Evolutionary conservation across 2,888 invertebrate species (phyloP), one percentile per base, ranked within the genome.

Genomic region (Chorisops tibialis): DNA sequence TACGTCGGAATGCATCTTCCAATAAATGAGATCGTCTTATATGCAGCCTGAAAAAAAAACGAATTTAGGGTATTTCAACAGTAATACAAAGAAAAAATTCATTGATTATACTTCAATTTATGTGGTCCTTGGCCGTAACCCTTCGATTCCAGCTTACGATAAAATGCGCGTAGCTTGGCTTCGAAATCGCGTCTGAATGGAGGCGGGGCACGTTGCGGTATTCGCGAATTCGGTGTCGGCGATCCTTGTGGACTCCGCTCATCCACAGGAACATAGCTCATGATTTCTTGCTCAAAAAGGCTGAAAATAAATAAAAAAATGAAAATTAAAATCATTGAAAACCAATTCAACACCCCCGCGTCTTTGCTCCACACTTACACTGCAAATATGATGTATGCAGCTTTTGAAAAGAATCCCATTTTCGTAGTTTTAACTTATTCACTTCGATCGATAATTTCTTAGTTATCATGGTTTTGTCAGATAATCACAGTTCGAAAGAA

Each of bases 51-150:
- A 6, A 54, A 63, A 21, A 21, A 62, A 54, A 21, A 14, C 48
- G 43, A 52, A 62, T 35, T 41, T 35, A 5, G 48, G n/a, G 14
- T 43, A n/a, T n/a, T n/a, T n/a, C n/a, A n/a, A n/a, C n/a, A n/a
- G n/a, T n/a, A n/a, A 35, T 18, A 14, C 4, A 51, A 30, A 11
- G 30, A 6, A 37, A 37, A 37, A 9, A 37, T 37, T 37, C 37
- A 37, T 9, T 9, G 43, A 59, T 12, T n/a, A 16, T 76, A 96
- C 96, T 95, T 96, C 69, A 97, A 84, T 79, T 97, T 97, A 65
- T 93, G 92, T 11, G 97, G 97, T 5, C 97, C 97, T 78, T 96
- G 96, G 1, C 96, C 97, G 70, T 93, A 96, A 54, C 97, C 96
- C 77, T 96, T 96, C 75, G 92, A 91, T 78, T 97, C 96, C 39